phyloP scores from a whole-genome alignment of 2,797 vertebrate genomes.

The Orientallactaga sibirica region DNA sequence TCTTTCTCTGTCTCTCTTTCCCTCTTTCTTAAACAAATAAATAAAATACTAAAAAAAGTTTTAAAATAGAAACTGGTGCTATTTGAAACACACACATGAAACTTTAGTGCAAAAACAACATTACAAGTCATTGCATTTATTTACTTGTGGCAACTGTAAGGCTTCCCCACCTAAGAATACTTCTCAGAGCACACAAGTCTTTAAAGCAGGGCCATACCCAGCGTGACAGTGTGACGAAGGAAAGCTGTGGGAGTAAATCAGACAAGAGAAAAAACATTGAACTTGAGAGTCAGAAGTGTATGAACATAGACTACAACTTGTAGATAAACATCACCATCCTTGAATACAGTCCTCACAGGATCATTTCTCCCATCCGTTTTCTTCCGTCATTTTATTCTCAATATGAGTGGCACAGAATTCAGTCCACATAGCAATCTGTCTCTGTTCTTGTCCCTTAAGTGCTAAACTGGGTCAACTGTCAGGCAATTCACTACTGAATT shows the following conservation, averaged over 20 bases:
- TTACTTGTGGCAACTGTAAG: not conserved
- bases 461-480: not conserved
- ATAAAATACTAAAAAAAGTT: not conserved
- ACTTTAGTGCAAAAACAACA: constrained; percentile 1
- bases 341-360: not conserved
- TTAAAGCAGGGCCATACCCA: not conserved
- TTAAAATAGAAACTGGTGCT: not conserved
- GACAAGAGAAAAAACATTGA: not conserved
- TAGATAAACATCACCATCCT: not conserved
- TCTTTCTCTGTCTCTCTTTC: no score
- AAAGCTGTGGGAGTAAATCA: not conserved
- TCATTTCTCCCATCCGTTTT: not conserved
- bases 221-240: not conserved
- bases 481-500: not conserved
- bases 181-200: not conserved
- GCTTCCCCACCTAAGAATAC: not conserved
- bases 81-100: constrained; percentile 22
- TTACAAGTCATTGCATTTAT: not conserved
- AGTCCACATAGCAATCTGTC: not conserved
- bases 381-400: not conserved
- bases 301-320: not conserved
- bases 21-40: constrained; percentile 43
- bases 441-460: not conserved
- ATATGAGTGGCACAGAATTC: not conserved
- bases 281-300: not conserved